Conservation (phyloP, 1,140 invertebrate genomes). For the Lutraria rhynchaena region DNA sequence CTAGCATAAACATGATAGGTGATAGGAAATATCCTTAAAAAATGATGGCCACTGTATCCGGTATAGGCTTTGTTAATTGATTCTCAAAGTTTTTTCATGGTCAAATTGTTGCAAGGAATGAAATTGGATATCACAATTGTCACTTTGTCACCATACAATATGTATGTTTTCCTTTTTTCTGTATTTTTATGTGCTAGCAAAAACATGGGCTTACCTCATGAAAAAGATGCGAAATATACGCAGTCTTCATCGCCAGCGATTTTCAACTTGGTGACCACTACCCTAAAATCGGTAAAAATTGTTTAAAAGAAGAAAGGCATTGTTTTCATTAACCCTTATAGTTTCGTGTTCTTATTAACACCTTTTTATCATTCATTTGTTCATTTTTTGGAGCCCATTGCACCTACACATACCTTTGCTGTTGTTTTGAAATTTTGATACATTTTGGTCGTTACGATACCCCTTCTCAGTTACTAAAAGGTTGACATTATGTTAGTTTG, state of each 20-base stretch:
- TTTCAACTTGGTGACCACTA: background rate
- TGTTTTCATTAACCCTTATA: background rate
- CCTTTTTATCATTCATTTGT: background rate
- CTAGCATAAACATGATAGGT: background rate
- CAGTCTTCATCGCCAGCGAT: background rate
- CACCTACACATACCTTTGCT: too few species aligned
- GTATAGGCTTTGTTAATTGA: background rate
- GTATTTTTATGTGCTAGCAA: conserved; percentile 61
- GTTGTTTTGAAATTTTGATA: too few species aligned
- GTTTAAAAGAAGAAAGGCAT: conserved; percentile 20
- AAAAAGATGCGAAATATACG: conserved; percentile 41
- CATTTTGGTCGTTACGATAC: too few species aligned
- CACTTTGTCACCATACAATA: conserved; percentile 17
- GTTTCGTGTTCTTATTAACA: background rate
- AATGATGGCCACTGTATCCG: background rate
- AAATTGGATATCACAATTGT: background rate
- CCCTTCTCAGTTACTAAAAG: too few species aligned
- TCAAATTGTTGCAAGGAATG: background rate
- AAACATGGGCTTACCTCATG: conserved; percentile 26
- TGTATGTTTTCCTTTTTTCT: conserved; percentile 60
- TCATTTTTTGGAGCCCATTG: conserved; percentile 5
- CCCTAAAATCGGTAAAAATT: conserved; percentile 47
- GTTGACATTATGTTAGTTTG: too few species aligned
- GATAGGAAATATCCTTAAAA: background rate
- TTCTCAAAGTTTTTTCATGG: too few species aligned